phyloP scores from a whole-genome alignment of 92 coral and sea anemone species.

The Parazoanthus darwini region DNA sequence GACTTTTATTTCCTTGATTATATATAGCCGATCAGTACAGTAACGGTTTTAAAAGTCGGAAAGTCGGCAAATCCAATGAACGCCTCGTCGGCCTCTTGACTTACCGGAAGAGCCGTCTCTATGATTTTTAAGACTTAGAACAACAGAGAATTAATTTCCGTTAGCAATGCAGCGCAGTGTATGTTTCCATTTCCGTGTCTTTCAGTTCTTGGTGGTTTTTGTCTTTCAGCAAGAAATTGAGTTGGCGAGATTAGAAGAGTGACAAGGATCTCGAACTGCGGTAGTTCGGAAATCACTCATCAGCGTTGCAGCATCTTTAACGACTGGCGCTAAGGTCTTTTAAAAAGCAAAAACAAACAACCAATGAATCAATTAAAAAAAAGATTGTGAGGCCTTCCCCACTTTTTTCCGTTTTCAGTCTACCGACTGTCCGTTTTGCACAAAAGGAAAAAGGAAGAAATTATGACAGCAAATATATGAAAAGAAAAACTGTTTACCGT shows the following conservation, averaged over 20 bases:
- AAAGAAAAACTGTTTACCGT: too few relatives aligned
- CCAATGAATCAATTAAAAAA: not conserved
- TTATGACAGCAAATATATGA: too few relatives aligned
- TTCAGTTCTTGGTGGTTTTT: slow-evolving; percentile 15
- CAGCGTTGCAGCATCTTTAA: not conserved
- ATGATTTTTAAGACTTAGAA: not conserved
- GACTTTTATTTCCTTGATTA: slow-evolving; percentile 4
- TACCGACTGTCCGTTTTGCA: too few relatives aligned
- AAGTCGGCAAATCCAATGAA: not conserved
- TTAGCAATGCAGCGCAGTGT: not conserved
- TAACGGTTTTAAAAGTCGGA: slow-evolving; percentile 3
- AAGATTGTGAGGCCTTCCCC: too few relatives aligned
- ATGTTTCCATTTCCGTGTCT: slow-evolving; percentile 22
- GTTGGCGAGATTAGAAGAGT: slow-evolving; percentile 11
- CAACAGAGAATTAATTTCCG: not conserved
- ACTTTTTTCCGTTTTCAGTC: too few relatives aligned
- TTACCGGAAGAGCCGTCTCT: slow-evolving; percentile 6
- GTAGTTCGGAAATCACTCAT: slow-evolving; percentile 6
- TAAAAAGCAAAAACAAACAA: not conserved
- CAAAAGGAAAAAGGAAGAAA: too few relatives aligned
- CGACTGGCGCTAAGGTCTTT: not conserved
- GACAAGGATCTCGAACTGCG: slow-evolving; percentile 5
- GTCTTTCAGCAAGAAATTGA: slow-evolving; percentile 23
- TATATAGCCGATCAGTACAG: not conserved
- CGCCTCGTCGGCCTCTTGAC: not conserved